phyloP scores from a whole-genome alignment of 2,797 vertebrate species.

The Ptychadena robeensis region DNA sequence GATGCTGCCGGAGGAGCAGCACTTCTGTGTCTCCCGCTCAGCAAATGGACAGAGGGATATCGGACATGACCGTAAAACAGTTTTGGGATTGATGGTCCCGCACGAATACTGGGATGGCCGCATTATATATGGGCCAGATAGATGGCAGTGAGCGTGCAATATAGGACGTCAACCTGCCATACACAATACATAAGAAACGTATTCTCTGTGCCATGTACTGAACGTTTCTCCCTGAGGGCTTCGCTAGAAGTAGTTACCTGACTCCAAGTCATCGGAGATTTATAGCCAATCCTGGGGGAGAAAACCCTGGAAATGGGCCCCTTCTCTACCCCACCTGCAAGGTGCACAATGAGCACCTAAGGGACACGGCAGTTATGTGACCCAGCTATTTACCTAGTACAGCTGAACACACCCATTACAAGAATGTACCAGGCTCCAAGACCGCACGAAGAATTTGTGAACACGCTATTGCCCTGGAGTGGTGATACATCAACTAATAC shows the following conservation, averaged over 20 bases:
- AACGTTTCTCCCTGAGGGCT: neutral
- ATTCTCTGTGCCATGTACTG: neutral
- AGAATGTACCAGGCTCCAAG: conserved; percentile 42
- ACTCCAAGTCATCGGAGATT: conserved; percentile 5
- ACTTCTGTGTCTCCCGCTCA: too few relatives aligned
- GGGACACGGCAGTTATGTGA: conserved; percentile 46
- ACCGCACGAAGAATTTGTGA: neutral
- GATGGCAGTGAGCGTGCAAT: too few relatives aligned
- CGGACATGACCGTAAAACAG: too few relatives aligned
- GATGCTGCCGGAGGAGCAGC: too few relatives aligned
- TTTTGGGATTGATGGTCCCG: too few relatives aligned
- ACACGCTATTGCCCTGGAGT: neutral
- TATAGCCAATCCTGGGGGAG: neutral
- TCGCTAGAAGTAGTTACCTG: neutral
- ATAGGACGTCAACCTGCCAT: conserved; percentile 1
- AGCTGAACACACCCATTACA: conserved; percentile 49
- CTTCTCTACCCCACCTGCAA: conserved; percentile 27
- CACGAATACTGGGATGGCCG: too few relatives aligned
- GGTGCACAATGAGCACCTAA: conserved; percentile 39
- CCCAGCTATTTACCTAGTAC: conserved; percentile 44
- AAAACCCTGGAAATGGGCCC: conserved; percentile 13
- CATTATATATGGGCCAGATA: too few relatives aligned
- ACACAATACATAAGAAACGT: neutral
- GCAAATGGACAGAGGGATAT: too few relatives aligned
- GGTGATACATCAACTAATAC: neutral